A percentile compares a stretch with the other conserved stretches of the same genome.
Conservation (phyloP, 2,888 invertebrate species). For the Zele albiditarsus region DNA sequence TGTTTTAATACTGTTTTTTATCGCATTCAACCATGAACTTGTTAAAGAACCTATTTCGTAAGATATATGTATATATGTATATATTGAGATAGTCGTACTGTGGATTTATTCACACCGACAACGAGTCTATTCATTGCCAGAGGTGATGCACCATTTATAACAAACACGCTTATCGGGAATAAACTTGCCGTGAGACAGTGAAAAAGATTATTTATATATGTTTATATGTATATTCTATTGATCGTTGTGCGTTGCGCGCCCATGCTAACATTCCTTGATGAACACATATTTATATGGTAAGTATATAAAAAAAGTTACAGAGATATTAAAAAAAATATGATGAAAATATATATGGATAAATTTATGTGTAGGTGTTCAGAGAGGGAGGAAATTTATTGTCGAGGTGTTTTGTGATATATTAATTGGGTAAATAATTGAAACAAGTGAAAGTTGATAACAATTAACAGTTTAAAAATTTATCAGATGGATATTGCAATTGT, state of each 20-base stretch:
- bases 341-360: background rate
- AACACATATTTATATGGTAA: background rate
- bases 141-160: slow-evolving; percentile 23
- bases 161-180: background rate
- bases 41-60: slow-evolving; percentile 17
- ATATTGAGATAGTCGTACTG: slow-evolving; percentile 26
- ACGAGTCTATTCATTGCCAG: slow-evolving; percentile 31
- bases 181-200: slow-evolving; percentile 11
- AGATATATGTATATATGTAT: background rate
- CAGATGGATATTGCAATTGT: too few relatives aligned
- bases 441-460: too few relatives aligned
- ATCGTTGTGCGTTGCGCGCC: background rate
- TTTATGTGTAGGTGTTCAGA: too few relatives aligned
- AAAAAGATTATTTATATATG: slow-evolving; percentile 5
- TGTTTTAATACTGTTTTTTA: slow-evolving; percentile 13
- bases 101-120: slow-evolving; percentile 32
- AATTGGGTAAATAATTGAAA: background rate
- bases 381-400: too few relatives aligned
- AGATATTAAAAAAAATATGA: too few relatives aligned
- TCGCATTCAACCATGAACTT: slow-evolving; percentile 24
- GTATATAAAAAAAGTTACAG: background rate
- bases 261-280: background rate
- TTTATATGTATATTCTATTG: background rate
- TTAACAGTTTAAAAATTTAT: too few relatives aligned
- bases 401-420: too few relatives aligned